Base-by-base conservation (phyloP, 1,140 invertebrate genomes). In the Brachionus paranguensis region DNA sequence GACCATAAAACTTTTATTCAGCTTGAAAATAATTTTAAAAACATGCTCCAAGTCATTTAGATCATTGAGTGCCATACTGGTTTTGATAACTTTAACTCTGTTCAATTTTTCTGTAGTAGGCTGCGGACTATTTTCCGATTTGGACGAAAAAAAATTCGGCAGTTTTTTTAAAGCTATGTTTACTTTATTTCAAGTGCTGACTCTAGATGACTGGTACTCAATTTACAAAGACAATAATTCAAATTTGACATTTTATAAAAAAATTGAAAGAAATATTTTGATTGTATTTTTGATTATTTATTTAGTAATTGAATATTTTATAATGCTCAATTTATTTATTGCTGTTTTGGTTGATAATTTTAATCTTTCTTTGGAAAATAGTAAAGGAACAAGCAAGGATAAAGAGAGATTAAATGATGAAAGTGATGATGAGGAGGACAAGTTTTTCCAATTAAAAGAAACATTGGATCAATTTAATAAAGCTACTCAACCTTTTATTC, bases 301-400 rank as follows among this genome's bases (percentile, higher is more conserved):
- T 85, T 85, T 87, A 50, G 79, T 88, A 6, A 84, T 87, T 33
- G 87, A 88, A 70, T 87, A 86, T 72, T 87, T 88, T 83, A 86
- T 88, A 14, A 88, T 88, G 84, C 83, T 88, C 12, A 88, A 88
- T 81, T 78, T 88, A 11, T 87, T 88, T 55, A 87, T 88, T 3
- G 87, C 87, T 33, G 87, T 88, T 12, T 70, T 88, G 68, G 87
- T 88, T 6, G 87, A 88, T 53, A 88, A 87, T 84, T 88, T 88
- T 78, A 87, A 88, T 45, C 53, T 88, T 12, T 84, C 87, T 17
- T 68, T 87, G 3, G 86, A 85, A 37, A 76, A 76, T 76, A 76
- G 43, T 5, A 76, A 76, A 76, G 83, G 45, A 6, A 24, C 53
- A 12, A 37, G 79, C 53, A 83, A 83, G 11, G 76, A 41, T 7